Percentiles rank a stretch among this genome's conserved stretches.
Conservation (phyloP, 1,140 invertebrate genomes). For the Drosophila subpulchrella region DNA sequence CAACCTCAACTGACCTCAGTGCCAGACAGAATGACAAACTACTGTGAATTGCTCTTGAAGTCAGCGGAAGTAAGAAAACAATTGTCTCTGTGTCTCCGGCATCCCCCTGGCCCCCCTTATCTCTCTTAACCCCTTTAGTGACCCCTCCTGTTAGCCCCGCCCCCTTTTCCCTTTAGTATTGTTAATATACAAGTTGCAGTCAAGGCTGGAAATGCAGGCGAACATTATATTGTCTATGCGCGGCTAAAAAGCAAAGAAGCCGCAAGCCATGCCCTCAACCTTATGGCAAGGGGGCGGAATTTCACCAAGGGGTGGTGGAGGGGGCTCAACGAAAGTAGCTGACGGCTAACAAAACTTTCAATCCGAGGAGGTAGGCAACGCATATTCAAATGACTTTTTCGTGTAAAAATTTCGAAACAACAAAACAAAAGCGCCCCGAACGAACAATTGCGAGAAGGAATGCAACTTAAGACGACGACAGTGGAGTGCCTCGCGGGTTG, state of each 20-base stretch:
- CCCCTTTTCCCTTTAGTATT: constrained; percentile 6
- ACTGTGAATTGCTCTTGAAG: constrained; percentile 54
- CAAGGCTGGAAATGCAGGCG: constrained; percentile 58
- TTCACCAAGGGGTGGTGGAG: neutral
- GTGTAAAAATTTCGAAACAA: constrained; percentile 73
- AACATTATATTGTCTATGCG: constrained; percentile 59
- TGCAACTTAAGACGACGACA: constrained; percentile 63
- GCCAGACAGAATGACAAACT: constrained; percentile 52
- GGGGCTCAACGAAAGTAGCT: constrained; percentile 59
- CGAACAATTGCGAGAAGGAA: constrained; percentile 72
- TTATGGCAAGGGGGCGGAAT: constrained; percentile 21
- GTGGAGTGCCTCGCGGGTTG: constrained; percentile 4
- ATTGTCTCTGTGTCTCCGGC: constrained; percentile 44
- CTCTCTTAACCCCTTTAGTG: constrained; percentile 3
- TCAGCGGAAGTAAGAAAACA: constrained; percentile 53
- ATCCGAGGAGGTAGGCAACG: constrained; percentile 57
- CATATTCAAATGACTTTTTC: constrained; percentile 82
- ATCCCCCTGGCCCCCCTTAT: neutral
- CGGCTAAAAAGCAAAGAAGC: constrained; percentile 51
- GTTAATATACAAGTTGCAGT: constrained; percentile 55
- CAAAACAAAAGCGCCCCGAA: constrained; percentile 71
- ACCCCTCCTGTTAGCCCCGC: constrained; percentile 1
- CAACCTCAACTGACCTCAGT: constrained; percentile 41
- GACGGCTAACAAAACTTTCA: constrained; percentile 79
- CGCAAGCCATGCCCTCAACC: constrained; percentile 74